These are phyloP conservation scores for Diorhabda sublineata DNA, from an alignment of 1,140 invertebrate genomes.

Conservation along the genomic window DNA sequence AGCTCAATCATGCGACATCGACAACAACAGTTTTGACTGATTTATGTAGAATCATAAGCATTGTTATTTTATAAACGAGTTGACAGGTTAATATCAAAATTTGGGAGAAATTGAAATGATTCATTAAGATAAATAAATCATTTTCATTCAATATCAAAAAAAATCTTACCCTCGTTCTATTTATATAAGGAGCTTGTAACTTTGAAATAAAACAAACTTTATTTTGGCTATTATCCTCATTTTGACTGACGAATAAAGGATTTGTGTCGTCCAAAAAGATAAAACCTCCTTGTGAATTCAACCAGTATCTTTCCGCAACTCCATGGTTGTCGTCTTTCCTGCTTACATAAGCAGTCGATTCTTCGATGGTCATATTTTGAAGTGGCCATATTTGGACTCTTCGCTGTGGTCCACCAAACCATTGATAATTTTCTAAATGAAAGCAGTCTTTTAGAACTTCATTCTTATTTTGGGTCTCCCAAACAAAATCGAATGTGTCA, in stretches of 20 bases:
- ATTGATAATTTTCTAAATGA: constrained; percentile 9
- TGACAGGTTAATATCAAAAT: too few relatives aligned
- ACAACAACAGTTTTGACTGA: too few relatives aligned
- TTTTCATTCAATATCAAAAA: background rate
- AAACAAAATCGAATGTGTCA: constrained; percentile 20
- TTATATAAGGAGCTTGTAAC: constrained; percentile 25
- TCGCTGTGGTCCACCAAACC: constrained; percentile 30
- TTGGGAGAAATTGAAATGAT: too few relatives aligned
- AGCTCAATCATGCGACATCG: too few relatives aligned
- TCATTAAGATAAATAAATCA: too few relatives aligned
- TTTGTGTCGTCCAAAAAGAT: constrained; percentile 58
- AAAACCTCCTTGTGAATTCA: constrained; percentile 64
- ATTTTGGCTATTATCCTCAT: constrained; percentile 51
- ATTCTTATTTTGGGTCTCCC: constrained; percentile 8
- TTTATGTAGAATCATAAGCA: too few relatives aligned
- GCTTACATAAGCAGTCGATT: constrained; percentile 51
- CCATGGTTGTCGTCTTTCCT: constrained; percentile 61
- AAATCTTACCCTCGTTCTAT: constrained; percentile 20
- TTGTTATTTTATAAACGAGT: too few relatives aligned
- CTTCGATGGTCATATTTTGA: constrained; percentile 56
- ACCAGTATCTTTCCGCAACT: constrained; percentile 71
- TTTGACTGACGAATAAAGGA: constrained; percentile 71
- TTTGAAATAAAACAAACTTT: constrained; percentile 41
- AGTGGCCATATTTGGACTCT: constrained; percentile 54
- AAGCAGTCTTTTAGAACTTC: constrained; percentile 21